These are phyloP conservation scores for Solea solea DNA, from an alignment of 2,113 vertebrate genomes.

Conservation along the genomic window DNA sequence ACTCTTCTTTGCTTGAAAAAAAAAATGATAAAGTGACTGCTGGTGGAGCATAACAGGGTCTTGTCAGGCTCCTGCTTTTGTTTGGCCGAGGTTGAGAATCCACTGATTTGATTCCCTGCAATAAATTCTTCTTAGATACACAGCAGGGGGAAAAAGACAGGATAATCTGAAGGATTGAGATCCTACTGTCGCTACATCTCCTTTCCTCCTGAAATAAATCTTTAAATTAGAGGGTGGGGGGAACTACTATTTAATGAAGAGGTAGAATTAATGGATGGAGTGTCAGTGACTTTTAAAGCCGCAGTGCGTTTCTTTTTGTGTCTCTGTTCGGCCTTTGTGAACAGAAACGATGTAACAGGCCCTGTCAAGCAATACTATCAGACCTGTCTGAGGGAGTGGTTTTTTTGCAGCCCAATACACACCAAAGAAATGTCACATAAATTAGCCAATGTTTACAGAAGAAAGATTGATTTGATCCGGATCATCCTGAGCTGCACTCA, in stretches of 20 bases:
- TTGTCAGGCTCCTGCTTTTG: slow-evolving; percentile 14
- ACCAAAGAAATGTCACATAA: too few species aligned
- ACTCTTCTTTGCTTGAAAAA: not conserved
- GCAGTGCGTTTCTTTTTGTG: not conserved
- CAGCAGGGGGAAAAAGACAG: slow-evolving; percentile 19
- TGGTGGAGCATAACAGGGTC: slow-evolving; percentile 11
- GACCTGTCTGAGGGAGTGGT: too few species aligned
- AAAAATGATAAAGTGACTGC: not conserved
- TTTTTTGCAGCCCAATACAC: too few species aligned
- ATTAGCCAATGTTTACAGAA: not conserved
- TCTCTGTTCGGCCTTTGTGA: not conserved
- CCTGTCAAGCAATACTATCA: too few species aligned
- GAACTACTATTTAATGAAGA: slow-evolving; percentile 15
- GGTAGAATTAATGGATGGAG: not conserved
- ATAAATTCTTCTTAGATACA: slow-evolving; percentile 32
- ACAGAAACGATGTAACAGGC: too few species aligned
- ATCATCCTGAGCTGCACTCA: not conserved
- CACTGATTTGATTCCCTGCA: slow-evolving; percentile 44
- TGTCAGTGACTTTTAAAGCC: slow-evolving; percentile 1
- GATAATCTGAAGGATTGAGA: slow-evolving; percentile 7
- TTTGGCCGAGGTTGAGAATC: slow-evolving; percentile 13
- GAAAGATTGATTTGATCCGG: not conserved
- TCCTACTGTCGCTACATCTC: not conserved
- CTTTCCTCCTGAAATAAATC: slow-evolving; percentile 24
- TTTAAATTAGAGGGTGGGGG: not conserved